These are phyloP conservation scores for Macquaria ambigua DNA, from an alignment of 2,113 vertebrate genomes.

Conservation along the genomic window DNA sequence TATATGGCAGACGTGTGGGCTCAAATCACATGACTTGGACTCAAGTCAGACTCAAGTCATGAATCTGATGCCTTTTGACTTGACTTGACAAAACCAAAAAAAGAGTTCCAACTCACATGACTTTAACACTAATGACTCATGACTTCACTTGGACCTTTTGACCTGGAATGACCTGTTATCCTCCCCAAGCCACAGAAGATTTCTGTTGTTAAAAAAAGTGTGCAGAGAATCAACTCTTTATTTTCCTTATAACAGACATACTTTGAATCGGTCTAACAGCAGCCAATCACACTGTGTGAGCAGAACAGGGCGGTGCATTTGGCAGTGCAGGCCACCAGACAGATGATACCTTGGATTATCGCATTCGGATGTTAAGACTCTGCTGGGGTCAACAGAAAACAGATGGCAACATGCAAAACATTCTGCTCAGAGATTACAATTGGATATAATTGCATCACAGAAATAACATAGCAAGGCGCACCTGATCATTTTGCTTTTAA, in stretches of 20 bases:
- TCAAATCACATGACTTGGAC: not conserved
- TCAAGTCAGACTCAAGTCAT: conserved; percentile 1
- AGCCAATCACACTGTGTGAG: not conserved
- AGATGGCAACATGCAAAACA: not conserved
- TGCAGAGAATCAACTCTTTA: not conserved
- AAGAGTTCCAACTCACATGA: not conserved
- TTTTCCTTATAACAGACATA: not conserved
- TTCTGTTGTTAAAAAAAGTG: not conserved
- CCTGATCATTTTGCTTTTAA: not conserved
- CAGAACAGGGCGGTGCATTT: not conserved
- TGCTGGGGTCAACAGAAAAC: not conserved
- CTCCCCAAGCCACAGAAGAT: not conserved
- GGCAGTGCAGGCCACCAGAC: not conserved
- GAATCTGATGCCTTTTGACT: not conserved
- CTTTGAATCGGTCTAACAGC: not conserved
- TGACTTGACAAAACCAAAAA: not conserved
- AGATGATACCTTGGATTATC: not conserved
- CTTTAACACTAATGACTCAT: conserved; percentile 5
- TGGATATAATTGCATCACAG: not conserved
- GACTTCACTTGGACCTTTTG: conserved; percentile 4
- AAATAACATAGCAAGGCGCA: not conserved
- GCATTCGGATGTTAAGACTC: not conserved
- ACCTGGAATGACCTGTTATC: conserved; percentile 5
- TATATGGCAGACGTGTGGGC: not conserved
- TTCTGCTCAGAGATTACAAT: not conserved